phyloP scores from a whole-genome alignment of 2,888 invertebrate genomes.

The Ptychoptera contaminata region DNA sequence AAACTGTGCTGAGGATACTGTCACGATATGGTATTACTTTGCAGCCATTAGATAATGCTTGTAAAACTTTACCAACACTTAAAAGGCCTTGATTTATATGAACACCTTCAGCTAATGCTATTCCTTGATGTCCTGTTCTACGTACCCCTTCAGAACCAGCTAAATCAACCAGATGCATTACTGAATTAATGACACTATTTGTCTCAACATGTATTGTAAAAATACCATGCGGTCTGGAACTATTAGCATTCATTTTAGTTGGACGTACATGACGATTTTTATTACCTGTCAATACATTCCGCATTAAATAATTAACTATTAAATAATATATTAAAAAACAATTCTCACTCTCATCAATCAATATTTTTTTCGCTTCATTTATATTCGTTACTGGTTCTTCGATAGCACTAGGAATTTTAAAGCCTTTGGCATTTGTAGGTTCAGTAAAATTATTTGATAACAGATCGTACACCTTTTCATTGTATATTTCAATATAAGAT shows the following conservation, averaged over 20 bases:
- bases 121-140: conserved; percentile 33
- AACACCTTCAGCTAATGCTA: conserved; percentile 33
- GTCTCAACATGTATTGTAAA: too few relatives aligned
- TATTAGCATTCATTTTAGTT: too few relatives aligned
- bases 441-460: too few relatives aligned
- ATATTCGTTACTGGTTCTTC: too few relatives aligned
- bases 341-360: background rate
- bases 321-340: too few relatives aligned
- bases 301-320: background rate
- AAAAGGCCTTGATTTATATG: conserved; percentile 35
- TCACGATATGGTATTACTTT: conserved; percentile 33
- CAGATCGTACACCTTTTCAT: too few relatives aligned
- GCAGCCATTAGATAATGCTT: conserved; percentile 28
- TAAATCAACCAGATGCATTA: conserved; percentile 35
- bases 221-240: too few relatives aligned
- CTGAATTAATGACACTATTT: conserved; percentile 32
- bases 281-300: too few relatives aligned
- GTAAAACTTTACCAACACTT: conserved; percentile 33
- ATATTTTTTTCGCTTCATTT: conserved; percentile 19
- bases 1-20: conserved; percentile 32
- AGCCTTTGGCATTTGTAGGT: too few relatives aligned
- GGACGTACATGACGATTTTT: too few relatives aligned
- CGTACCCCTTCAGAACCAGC: conserved; percentile 36
- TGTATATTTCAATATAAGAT: too few relatives aligned
- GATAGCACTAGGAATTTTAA: too few relatives aligned